A percentile compares a stretch with the other conserved stretches of the same genome.
Evolutionary conservation across 2,113 vertebrate genomes (phyloP).

Genomic region (Plectropomus leopardus): DNA sequence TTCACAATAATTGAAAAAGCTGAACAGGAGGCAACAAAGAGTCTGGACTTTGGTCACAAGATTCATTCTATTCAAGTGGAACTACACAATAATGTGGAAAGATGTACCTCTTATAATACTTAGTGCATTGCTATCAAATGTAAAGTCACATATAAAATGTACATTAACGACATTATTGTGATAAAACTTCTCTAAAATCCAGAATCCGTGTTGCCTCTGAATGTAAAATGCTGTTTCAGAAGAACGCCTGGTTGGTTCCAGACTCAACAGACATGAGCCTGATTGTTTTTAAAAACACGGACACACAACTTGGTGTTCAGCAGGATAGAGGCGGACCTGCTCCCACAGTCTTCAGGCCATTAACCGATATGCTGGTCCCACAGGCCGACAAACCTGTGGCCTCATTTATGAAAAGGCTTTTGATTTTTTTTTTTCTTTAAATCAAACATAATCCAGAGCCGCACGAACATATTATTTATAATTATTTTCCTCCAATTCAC

Average conservation of each 20-base stretch:
- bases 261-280: conserved; percentile 57
- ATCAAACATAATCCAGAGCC: conserved; percentile 26
- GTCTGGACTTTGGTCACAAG: conserved; percentile 39
- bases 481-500: not conserved
- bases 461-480: not conserved
- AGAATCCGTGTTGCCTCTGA: conserved; percentile 60
- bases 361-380: conserved; percentile 60
- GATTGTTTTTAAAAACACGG: conserved; percentile 40
- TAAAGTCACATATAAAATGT: conserved; percentile 43
- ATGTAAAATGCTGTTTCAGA: conserved; percentile 68
- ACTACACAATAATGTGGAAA: not conserved
- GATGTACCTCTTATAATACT: conserved; percentile 22
- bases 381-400: conserved; percentile 46
- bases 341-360: conserved; percentile 68
- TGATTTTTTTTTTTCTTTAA: not conserved
- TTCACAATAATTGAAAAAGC: conserved; percentile 65
- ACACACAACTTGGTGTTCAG: conserved; percentile 60
- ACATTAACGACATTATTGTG: conserved; percentile 27
- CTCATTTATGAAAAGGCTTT: conserved; percentile 72
- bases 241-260: conserved; percentile 34
- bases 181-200: conserved; percentile 42
- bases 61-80: conserved; percentile 6
- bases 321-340: conserved; percentile 60
- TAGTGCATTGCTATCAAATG: conserved; percentile 34
- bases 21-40: conserved; percentile 59